A percentile compares a stretch with the other conserved stretches of the same genome.
Evolutionary conservation across 2,113 vertebrate species (phyloP).

Genomic region (Equus przewalskii): DNA sequence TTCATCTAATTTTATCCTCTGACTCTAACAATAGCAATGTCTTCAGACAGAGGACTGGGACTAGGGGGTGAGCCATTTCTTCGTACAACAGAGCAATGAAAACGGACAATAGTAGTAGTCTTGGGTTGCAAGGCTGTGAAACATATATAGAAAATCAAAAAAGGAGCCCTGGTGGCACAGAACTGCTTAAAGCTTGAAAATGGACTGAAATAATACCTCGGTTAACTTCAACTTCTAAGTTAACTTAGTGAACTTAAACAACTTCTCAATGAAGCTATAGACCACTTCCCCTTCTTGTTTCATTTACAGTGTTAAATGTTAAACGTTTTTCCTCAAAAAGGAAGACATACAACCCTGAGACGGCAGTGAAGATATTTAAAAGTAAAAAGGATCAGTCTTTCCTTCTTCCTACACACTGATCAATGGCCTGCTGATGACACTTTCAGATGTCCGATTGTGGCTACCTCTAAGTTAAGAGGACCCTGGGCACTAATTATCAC

Average conservation of each 20-base stretch:
- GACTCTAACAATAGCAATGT: background rate
- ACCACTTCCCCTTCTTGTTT: background rate
- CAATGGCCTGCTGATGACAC: constrained; percentile 65
- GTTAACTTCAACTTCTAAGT: background rate
- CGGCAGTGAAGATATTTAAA: constrained; percentile 35
- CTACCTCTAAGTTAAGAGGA: constrained; percentile 62
- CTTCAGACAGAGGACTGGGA: background rate
- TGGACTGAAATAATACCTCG: background rate
- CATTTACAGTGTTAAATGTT: constrained; percentile 4
- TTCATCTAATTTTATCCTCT: background rate
- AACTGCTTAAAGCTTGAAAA: constrained; percentile 29
- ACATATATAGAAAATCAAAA: background rate
- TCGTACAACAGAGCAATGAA: background rate
- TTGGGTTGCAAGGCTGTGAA: background rate
- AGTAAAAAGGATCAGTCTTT: constrained; percentile 60
- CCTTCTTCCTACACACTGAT: constrained; percentile 49
- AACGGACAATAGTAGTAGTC: background rate
- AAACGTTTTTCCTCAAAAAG: constrained; percentile 16
- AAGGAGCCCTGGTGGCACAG: background rate
- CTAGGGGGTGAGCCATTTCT: background rate
- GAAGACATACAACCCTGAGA: constrained; percentile 44
- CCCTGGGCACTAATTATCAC: constrained; percentile 74
- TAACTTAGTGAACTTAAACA: background rate
- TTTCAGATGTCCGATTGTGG: constrained; percentile 57
- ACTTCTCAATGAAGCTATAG: background rate